Percentiles rank a stretch among this genome's conserved stretches.
Evolutionary conservation across 2,113 vertebrate species (phyloP).

Genomic region (Ornithorhynchus anatinus): DNA sequence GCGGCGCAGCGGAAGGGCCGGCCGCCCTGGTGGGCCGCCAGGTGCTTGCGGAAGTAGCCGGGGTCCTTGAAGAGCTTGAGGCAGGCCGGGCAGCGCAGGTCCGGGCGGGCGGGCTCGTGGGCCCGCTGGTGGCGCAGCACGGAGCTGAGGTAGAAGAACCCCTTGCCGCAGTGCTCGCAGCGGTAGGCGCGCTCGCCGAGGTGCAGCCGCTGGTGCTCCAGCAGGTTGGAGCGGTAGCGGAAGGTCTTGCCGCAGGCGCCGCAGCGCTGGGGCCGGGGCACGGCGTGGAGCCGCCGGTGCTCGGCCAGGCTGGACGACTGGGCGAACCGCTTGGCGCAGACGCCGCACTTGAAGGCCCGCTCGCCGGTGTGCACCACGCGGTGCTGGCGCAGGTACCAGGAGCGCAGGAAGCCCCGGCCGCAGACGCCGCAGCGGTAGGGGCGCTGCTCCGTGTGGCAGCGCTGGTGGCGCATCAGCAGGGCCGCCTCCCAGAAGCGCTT

Average conservation of each 20-base stretch:
- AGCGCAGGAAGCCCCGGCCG: slow-evolving; percentile 78
- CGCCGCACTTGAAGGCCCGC: slow-evolving; percentile 68
- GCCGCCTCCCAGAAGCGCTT: slow-evolving; percentile 86
- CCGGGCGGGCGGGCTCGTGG: slow-evolving; percentile 54
- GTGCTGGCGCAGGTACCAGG: slow-evolving; percentile 84
- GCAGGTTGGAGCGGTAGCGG: slow-evolving; percentile 70
- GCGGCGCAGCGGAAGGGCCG: slow-evolving; percentile 69
- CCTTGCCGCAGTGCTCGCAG: slow-evolving; percentile 72
- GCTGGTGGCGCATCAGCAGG: slow-evolving; percentile 85
- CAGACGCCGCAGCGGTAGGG: slow-evolving; percentile 83
- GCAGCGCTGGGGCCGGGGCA: slow-evolving; percentile 67
- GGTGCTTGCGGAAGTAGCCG: slow-evolving; percentile 69
- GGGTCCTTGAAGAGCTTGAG: slow-evolving; percentile 75
- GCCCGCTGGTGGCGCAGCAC: slow-evolving; percentile 71
- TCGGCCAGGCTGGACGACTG: slow-evolving; percentile 69
- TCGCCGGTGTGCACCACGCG: slow-evolving; percentile 79
- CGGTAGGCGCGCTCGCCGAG: slow-evolving; percentile 71
- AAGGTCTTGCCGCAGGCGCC: slow-evolving; percentile 71
- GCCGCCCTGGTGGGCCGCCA: slow-evolving; percentile 68
- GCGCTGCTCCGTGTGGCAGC: slow-evolving; percentile 82
- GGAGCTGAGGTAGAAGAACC: slow-evolving; percentile 73
- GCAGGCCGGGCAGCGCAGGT: slow-evolving; percentile 66
- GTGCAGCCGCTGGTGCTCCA: slow-evolving; percentile 72
- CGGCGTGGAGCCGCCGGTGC: slow-evolving; percentile 63
- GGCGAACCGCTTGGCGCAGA: slow-evolving; percentile 70